Evolutionary conservation across 2,113 vertebrate species (phyloP), one percentile per base, ranked within the genome.

Genomic region (Dipodomys stephensi): DNA sequence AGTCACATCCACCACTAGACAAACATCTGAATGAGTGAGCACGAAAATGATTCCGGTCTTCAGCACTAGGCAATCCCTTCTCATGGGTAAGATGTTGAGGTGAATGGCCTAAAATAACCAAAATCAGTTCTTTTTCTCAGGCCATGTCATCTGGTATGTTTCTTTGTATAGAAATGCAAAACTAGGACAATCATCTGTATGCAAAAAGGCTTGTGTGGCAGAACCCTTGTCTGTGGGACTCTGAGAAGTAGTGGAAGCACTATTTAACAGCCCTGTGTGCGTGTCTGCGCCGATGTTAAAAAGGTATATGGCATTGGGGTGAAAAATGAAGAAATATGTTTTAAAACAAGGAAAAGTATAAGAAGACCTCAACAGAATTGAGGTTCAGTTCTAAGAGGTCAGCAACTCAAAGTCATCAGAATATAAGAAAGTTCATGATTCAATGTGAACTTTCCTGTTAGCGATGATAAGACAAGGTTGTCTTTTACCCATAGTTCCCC

Each of bases 211-310:
- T 83, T 78, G 27, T 25, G 22, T 69, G 30, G 72, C 73, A 16
- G 11, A 11, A 28, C 23, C 65, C 35, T 80, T 35, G 62, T 28
- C 44, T 80, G 0, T 27, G 16, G n/a, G 15, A 6, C 1, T 69
- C 49, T 15, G 7, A 13, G 28, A 82, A 4, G 11, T 0, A n/a
- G 32, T 25, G 0, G 6, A 5, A n/a, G 0, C 27, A 73, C 3
- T 22, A 27, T 46, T 79, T 62, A 78, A 74, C 1, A 27, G 27
- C 25, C 22, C 7, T 11, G 2, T 62, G 1, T 18, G 13, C 71
- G 57, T 69, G 57, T 89, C 19, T 74, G 7, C 57, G 44, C 32
- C 67, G 44, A 64, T 20, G 27, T 28, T 88, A 64, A 86, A 69
- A 81, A 35, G 27, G 15, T 18, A 57, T 60, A 62, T 8, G 64